Evolutionary conservation across 2,888 invertebrate genomes (phyloP).

Genomic region (Cremastinae sp.): DNA sequence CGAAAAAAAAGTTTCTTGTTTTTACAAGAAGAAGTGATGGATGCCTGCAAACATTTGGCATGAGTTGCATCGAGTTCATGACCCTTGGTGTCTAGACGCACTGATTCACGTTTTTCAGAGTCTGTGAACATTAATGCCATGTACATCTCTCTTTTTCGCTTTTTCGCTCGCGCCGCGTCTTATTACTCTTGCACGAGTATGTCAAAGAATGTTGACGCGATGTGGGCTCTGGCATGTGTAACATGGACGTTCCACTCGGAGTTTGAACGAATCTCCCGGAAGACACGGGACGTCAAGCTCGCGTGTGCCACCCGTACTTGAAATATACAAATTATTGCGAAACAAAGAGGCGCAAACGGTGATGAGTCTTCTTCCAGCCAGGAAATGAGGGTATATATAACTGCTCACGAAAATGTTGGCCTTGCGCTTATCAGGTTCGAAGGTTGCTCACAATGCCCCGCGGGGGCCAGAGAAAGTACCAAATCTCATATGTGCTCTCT

Average conservation of each 20-base stretch:
- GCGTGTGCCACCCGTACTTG: conserved; percentile 6
- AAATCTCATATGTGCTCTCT: conserved; percentile 65
- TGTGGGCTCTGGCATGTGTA: conserved; percentile 40
- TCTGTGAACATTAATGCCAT: conserved; percentile 48
- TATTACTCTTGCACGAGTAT: conserved; percentile 53
- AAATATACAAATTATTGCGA: background rate
- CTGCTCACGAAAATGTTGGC: background rate
- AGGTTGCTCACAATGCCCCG: background rate
- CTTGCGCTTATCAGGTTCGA: background rate
- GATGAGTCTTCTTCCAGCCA: background rate
- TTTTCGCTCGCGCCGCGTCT: conserved; percentile 19
- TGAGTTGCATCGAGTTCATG: conserved; percentile 73
- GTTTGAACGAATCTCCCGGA: conserved; percentile 33
- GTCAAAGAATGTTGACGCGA: conserved; percentile 57
- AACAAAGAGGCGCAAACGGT: background rate
- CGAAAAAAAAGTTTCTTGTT: background rate
- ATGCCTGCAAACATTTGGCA: conserved; percentile 59
- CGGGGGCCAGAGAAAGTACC: background rate
- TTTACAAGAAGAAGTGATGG: conserved; percentile 25
- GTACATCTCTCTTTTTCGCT: conserved; percentile 30
- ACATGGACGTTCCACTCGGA: conserved; percentile 12
- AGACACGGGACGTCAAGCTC: conserved; percentile 45
- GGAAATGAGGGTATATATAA: background rate
- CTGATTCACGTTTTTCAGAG: conserved; percentile 69
- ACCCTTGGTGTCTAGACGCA: conserved; percentile 72